Conservation (phyloP, 2,113 vertebrate genomes). For the Lonchura striata region DNA sequence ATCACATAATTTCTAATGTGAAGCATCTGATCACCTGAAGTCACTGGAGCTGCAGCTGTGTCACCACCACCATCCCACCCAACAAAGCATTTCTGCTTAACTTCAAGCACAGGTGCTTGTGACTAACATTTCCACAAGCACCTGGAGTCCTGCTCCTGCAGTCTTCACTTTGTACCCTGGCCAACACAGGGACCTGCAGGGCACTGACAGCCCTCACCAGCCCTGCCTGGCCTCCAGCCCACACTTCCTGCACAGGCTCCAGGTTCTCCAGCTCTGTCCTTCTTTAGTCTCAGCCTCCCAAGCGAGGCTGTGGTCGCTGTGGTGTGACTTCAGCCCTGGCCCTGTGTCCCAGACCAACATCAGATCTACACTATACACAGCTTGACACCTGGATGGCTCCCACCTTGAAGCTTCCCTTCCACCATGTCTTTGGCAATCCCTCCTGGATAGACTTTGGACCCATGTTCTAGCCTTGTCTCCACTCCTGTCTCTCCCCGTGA, state of each 20-base stretch:
- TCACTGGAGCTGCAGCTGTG: not conserved
- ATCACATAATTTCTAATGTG: not conserved
- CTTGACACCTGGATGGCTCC: not conserved
- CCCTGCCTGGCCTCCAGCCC: not conserved
- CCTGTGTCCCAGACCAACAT: not conserved
- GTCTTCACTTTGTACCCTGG: not conserved
- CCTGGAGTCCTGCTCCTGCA: not conserved
- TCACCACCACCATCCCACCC: not conserved
- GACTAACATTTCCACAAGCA: not conserved
- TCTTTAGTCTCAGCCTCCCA: not conserved
- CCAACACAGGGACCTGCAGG: not conserved
- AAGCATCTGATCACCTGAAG: not conserved
- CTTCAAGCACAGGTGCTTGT: not conserved
- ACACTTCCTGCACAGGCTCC: not conserved
- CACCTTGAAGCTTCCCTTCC: not conserved
- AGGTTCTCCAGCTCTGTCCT: not conserved
- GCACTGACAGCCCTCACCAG: not conserved
- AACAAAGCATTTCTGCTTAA: not conserved
- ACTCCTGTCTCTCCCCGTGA: not conserved
- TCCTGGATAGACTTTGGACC: not conserved
- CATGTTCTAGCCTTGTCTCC: fast-evolving
- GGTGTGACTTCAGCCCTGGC: not conserved
- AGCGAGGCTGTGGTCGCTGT: fast-evolving
- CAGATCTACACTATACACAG: too few species aligned
- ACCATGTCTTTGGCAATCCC: not conserved